These are phyloP conservation scores for Megatriorchis doriae DNA, from an alignment of 2,113 vertebrate genomes.

Conservation along the genomic window DNA sequence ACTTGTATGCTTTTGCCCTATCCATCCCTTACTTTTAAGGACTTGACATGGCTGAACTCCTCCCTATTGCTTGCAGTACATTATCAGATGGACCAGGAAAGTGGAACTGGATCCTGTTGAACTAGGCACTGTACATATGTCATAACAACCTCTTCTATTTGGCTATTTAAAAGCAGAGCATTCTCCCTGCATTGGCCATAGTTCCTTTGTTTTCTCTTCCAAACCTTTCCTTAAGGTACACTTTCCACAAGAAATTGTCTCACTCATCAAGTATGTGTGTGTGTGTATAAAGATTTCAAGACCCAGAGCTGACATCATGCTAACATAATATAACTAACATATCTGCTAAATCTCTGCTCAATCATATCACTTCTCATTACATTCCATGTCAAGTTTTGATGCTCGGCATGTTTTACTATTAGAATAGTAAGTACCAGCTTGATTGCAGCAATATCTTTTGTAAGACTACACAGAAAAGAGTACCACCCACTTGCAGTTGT, in stretches of 20 bases:
- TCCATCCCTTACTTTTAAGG: background rate
- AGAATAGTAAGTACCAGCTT: constrained; percentile 42
- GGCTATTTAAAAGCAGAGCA: background rate
- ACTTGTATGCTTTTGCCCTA: background rate
- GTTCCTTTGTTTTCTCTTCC: background rate
- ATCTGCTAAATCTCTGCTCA: constrained; percentile 26
- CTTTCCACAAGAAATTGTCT: background rate
- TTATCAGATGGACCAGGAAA: background rate
- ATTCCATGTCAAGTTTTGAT: constrained; percentile 42
- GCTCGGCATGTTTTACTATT: constrained; percentile 35
- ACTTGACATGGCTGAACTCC: background rate
- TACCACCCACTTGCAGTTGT: constrained; percentile 56
- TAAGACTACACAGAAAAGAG: constrained; percentile 27
- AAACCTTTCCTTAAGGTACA: background rate
- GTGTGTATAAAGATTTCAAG: background rate
- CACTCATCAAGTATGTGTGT: background rate
- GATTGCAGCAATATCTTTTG: constrained; percentile 51
- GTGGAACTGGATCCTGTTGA: background rate
- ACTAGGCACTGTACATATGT: background rate
- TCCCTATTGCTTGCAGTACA: background rate
- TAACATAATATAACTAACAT: background rate
- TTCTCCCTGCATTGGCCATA: background rate
- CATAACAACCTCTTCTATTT: background rate
- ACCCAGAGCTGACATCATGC: background rate
- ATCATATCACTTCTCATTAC: constrained; percentile 27